Conservation (phyloP, 64 coral and sea anemone species). For the Pocillopora damicornis region DNA sequence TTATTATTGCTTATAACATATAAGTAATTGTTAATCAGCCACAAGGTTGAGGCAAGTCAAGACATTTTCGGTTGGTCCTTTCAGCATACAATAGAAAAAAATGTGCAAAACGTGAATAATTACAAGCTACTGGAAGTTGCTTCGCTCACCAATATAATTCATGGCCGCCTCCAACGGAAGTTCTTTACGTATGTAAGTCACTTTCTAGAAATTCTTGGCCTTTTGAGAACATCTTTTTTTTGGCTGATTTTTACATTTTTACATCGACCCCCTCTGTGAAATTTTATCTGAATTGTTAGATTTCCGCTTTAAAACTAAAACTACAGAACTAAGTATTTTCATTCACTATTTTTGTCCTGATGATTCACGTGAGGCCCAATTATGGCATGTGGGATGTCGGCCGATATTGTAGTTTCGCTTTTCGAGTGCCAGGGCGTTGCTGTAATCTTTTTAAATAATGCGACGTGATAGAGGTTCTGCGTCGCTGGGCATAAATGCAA, state of each 20-base stretch:
- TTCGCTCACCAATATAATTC: not conserved
- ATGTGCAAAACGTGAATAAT: not conserved
- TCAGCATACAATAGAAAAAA: not conserved
- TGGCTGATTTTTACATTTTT: not conserved
- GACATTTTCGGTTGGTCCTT: no score
- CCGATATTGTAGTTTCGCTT: not conserved
- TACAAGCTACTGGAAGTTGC: not conserved
- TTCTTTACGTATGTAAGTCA: not conserved
- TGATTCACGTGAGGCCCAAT: not conserved
- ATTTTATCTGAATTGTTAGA: no score
- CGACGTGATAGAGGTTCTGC: not conserved
- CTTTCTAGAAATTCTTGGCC: not conserved
- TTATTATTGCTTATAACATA: not conserved
- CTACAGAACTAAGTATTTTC: not conserved
- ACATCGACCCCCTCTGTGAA: no score
- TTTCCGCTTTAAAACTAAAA: no score
- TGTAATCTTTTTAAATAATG: slow-evolving; percentile 21
- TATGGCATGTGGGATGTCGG: not conserved
- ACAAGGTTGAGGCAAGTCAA: no score
- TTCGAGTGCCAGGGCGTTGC: slow-evolving; percentile 2
- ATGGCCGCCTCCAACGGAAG: not conserved
- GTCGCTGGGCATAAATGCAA: slow-evolving; percentile 15
- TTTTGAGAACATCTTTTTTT: not conserved
- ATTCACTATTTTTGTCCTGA: not conserved
- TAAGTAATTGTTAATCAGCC: not conserved